Evolutionary conservation across 1,140 invertebrate genomes (phyloP), one percentile per base, ranked within the genome.

Genomic region (Heliothis subflexa): DNA sequence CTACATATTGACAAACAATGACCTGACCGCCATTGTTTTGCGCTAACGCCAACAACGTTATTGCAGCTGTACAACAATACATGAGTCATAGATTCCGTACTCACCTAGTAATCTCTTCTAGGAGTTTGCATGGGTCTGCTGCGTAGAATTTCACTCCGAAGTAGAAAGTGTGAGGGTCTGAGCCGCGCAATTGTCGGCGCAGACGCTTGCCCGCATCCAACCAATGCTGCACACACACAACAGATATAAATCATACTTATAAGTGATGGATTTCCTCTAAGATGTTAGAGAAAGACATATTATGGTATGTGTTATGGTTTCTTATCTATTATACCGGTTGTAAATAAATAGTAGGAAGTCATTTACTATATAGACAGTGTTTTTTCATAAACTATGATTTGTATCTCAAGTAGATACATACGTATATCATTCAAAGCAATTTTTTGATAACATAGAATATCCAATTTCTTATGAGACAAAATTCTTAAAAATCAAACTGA

Each of bases 141-240:
- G 99, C 98, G 94, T 99, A 99, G 95, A 99, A 99, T 95, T 99
- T 99, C 62, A 99, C 99, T 50, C 98, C 98, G 90, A 99, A 99
- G 91, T 99, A 98, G 81, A 99, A 97, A 18, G 98, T 99, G 92
- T 98, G 98, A 83, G 98, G 97, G 80, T 96, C 95, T 47, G 95
- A 95, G 59, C 96, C 96, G 88, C 97, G 97, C 62, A 99, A 95
- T 93, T 99, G 98, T 68, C 97, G 96, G 66, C 96, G 95, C 68
- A 98, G 96, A 83, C 97, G 96, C 93, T 98, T 98, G 61, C 97
- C 96, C 14, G 97, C 96, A 92, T 99, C 98, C 87, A 99, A 95
- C 98, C 98, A 99, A 94, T 98, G 97, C 98, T 98, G 92, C 76
- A 95, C 95, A 85, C 81, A 86, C 52, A 78, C 59, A 76, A 75